phyloP scores from a whole-genome alignment of 2,888 invertebrate genomes.

The Pharmacophagus antenor region DNA sequence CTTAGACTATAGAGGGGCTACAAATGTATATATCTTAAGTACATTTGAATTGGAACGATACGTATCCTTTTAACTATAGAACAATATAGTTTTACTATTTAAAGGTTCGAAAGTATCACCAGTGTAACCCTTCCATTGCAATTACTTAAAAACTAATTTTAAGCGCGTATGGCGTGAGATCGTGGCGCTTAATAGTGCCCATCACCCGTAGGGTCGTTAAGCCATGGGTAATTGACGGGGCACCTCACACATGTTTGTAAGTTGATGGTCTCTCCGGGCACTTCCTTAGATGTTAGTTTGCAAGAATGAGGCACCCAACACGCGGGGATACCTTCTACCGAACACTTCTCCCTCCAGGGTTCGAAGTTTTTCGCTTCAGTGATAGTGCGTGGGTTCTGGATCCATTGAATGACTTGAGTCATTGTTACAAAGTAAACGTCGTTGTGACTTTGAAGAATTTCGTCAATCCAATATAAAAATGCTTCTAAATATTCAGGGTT shows the following conservation, averaged over 20 bases:
- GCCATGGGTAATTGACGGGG: slow-evolving; percentile 97
- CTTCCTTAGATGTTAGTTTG: slow-evolving; percentile 94
- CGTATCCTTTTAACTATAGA: slow-evolving; percentile 62
- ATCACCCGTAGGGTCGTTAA: slow-evolving; percentile 94
- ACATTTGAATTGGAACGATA: slow-evolving; percentile 73
- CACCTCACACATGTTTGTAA: slow-evolving; percentile 96
- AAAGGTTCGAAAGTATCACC: slow-evolving; percentile 61
- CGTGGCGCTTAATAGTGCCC: slow-evolving; percentile 87
- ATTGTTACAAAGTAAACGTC: slow-evolving; percentile 97
- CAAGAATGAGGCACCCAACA: slow-evolving; percentile 95
- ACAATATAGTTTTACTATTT: slow-evolving; percentile 39
- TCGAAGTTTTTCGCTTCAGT: slow-evolving; percentile 94
- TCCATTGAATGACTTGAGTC: slow-evolving; percentile 98
- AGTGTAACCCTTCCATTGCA: slow-evolving; percentile 61
- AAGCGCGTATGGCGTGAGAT: slow-evolving; percentile 72
- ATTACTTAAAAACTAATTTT: slow-evolving; percentile 66
- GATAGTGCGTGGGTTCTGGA: slow-evolving; percentile 93
- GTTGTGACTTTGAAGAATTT: slow-evolving; percentile 90
- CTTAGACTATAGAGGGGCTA: slow-evolving; percentile 80
- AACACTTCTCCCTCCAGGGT: slow-evolving; percentile 96
- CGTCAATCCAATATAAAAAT: slow-evolving; percentile 96
- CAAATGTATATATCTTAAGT: slow-evolving; percentile 66
- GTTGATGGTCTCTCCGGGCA: slow-evolving; percentile 96
- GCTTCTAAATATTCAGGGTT: slow-evolving; percentile 95
- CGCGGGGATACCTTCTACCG: slow-evolving; percentile 89